Base-by-base conservation (phyloP, 2,888 invertebrate genomes). In the Rugalucina vietnamica region DNA sequence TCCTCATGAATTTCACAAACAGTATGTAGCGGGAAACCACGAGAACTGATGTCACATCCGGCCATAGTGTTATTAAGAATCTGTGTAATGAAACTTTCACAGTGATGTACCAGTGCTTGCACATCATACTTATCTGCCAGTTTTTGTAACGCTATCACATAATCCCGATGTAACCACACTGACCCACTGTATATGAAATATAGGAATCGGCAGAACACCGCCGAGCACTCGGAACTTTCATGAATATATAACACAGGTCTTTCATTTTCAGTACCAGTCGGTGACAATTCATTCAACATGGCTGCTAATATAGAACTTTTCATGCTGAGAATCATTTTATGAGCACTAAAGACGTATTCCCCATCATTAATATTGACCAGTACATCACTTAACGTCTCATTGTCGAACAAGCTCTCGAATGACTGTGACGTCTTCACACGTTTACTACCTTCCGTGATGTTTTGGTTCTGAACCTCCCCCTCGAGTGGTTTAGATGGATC, bases 111-210 rank as follows among this genome's bases (percentile, higher is more conserved):
- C 29, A 94, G 82, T 5, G 93, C 81, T 65, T 89, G 90, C 10
- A 94, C 93, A 32, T 91, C 90, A 81, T 94, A 94, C 84, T 94
- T 94, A 72, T 93, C 91, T 1, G 94, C 93, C 76, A 94, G 88
- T 78, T 92, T 90, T 81, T 92, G 93, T 37, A 94, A 89, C 5
- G 93, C 91, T 65, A 94, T 89, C 21, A 94, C 93, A 86, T 93
- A 93, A 57, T 93, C 92, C 60, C 93, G 86, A 78, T 93, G 93
- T 76, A 94, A 87, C 92, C 92, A 92, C 29, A 94, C 93, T 0
- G 91, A 92, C 8, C 94, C 94, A 76, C 94, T 93, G 87, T 94
- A 94, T 65, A 94, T 91, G 78, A 94, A 94, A 78, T 93, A 93
- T 36, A 94, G 88, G 84, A 94, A 94, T 18, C 93, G 89, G 27